phyloP scores from a whole-genome alignment of 2,797 vertebrate species.

The Gambelia wislizenii region DNA sequence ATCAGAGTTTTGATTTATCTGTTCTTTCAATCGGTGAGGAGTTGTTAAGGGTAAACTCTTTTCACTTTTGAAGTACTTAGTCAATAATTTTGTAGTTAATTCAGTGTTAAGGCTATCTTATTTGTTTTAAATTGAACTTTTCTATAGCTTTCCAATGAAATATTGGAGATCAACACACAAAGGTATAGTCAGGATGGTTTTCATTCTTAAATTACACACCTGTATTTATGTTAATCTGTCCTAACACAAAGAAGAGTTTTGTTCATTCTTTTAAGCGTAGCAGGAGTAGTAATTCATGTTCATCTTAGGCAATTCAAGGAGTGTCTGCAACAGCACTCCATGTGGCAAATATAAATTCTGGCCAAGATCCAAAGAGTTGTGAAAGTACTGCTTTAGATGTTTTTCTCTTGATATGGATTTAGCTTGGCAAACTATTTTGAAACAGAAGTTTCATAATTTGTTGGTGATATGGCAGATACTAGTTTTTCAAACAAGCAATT shows the following conservation, averaged over 20 bases:
- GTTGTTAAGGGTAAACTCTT: background rate
- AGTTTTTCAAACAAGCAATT: background rate
- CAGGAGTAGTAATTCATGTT: background rate
- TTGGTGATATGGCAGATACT: background rate
- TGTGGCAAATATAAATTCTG: background rate
- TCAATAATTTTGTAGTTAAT: background rate
- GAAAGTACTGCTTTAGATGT: background rate
- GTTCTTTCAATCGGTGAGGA: background rate
- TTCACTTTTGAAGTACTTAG: background rate
- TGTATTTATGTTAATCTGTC: background rate
- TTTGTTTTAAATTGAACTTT: background rate
- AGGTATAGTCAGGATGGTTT: background rate
- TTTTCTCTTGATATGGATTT: background rate
- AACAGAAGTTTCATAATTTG: background rate
- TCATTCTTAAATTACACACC: background rate
- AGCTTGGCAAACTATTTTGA: background rate
- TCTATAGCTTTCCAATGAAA: background rate
- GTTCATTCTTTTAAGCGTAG: background rate
- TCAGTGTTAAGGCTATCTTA: background rate
- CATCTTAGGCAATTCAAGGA: background rate
- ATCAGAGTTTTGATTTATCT: background rate
- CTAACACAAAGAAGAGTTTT: background rate
- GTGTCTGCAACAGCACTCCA: background rate
- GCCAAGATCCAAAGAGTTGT: background rate
- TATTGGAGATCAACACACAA: background rate